A percentile compares a stretch with the other conserved stretches of the same genome.
Evolutionary conservation across 2,113 vertebrate genomes (phyloP).

Genomic region (Psilopogon haemacephalus): DNA sequence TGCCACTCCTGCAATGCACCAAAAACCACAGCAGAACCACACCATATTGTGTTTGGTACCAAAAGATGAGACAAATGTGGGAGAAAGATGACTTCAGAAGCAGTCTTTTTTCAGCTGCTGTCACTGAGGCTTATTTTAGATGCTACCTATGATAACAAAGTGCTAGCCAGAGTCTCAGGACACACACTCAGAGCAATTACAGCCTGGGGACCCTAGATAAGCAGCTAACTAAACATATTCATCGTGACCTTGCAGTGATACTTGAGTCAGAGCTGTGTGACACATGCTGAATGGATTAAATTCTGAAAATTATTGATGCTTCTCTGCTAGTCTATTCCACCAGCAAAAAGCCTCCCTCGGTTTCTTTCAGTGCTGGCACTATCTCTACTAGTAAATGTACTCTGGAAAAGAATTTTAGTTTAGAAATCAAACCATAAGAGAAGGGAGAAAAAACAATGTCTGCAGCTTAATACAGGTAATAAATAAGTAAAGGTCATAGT

Average conservation of each 20-base stretch:
- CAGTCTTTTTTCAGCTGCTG: background rate
- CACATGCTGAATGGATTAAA: background rate
- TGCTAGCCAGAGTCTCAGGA: background rate
- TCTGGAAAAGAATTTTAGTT: background rate
- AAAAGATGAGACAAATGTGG: background rate
- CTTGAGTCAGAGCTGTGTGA: background rate
- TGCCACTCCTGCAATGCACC: background rate
- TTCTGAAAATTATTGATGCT: background rate
- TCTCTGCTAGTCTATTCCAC: background rate
- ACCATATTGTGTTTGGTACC: background rate
- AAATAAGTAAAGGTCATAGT: fast-evolving
- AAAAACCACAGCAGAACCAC: background rate
- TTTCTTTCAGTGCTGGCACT: background rate
- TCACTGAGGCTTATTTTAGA: background rate
- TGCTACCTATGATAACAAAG: background rate
- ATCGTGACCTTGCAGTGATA: background rate
- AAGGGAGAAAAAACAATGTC: background rate
- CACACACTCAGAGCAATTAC: background rate
- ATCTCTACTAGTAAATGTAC: background rate
- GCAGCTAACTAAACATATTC: background rate
- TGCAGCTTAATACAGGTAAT: background rate
- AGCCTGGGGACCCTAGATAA: background rate
- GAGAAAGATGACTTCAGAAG: background rate
- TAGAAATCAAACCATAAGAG: background rate
- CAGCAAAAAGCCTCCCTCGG: background rate